Evolutionary conservation across 2,888 invertebrate species (phyloP).

Genomic region (Drosophila limbata): DNA sequence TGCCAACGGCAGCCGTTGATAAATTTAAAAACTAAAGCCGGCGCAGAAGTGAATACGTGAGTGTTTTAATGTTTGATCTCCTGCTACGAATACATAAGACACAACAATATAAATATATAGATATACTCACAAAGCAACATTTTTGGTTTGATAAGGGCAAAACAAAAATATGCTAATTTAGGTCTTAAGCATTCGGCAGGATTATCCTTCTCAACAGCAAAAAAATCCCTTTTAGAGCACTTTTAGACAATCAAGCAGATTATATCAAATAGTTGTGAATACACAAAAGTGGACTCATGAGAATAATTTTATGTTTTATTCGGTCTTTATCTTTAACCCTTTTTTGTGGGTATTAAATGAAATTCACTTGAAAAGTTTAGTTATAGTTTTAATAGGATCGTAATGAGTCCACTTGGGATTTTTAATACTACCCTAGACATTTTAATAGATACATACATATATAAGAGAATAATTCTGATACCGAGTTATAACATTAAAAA

Average conservation of each 20-base stretch:
- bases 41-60: conserved; percentile 19
- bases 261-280: conserved; percentile 9
- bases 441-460: neutral
- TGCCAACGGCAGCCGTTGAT: conserved; percentile 37
- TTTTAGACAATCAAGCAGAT: conserved; percentile 7
- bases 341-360: neutral
- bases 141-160: neutral
- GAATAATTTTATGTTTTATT: conserved; percentile 4
- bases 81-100: conserved; percentile 7
- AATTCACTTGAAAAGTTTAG: neutral
- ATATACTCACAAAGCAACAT: conserved; percentile 1
- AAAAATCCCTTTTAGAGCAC: conserved; percentile 13
- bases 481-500: no score
- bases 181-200: conserved; percentile 8
- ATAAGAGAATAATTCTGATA: neutral
- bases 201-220: conserved; percentile 5
- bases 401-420: neutral
- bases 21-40: conserved; percentile 51
- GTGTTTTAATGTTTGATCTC: conserved; percentile 24
- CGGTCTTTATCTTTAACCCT: neutral
- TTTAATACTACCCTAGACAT: neutral
- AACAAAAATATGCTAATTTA: conserved; percentile 46
- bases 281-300: neutral
- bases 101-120: conserved; percentile 2
- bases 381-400: no score